A percentile compares a stretch with the other conserved stretches of the same genome.
phyloP scores from a whole-genome alignment of 2,888 invertebrate genomes.

The Dryobotodes eremita region DNA sequence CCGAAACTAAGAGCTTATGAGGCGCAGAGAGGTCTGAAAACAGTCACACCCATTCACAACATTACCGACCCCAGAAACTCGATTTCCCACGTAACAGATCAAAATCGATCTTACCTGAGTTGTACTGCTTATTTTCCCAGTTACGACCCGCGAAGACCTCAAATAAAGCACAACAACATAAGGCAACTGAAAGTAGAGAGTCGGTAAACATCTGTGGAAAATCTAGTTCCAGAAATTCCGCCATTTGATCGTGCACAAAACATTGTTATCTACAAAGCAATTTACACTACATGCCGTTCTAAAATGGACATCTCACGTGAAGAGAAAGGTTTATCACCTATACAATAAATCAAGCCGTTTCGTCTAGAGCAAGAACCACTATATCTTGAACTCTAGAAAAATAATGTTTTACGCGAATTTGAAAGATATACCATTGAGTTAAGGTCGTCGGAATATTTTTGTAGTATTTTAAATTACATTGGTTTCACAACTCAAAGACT shows the following conservation, averaged over 20 bases:
- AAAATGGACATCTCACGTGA: conserved; percentile 67
- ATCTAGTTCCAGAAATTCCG: conserved; percentile 45
- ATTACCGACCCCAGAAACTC: not conserved
- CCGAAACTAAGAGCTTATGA: not conserved
- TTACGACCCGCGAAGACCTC: not conserved
- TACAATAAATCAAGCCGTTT: conserved; percentile 67
- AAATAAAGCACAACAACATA: conserved; percentile 11
- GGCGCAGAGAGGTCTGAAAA: not conserved
- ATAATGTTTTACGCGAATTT: conserved; percentile 29
- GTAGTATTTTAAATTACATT: not conserved
- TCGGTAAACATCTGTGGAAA: conserved; percentile 23
- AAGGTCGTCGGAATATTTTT: conserved; percentile 9
- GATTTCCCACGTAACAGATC: not conserved
- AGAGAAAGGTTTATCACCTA: conserved; percentile 70
- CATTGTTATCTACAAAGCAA: conserved; percentile 66
- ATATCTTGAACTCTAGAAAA: conserved; percentile 36
- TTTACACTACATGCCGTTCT: conserved; percentile 65
- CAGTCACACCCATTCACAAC: not conserved
- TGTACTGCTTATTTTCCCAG: not conserved
- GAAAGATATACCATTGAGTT: conserved; percentile 19
- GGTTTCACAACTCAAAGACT: conserved; percentile 45
- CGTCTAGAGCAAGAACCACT: conserved; percentile 48
- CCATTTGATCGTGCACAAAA: conserved; percentile 56
- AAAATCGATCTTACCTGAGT: not conserved
- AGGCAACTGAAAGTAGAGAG: conserved; percentile 47